Evolutionary conservation across 2,113 vertebrate genomes (phyloP).

Genomic region (Marmota flaviventris): DNA sequence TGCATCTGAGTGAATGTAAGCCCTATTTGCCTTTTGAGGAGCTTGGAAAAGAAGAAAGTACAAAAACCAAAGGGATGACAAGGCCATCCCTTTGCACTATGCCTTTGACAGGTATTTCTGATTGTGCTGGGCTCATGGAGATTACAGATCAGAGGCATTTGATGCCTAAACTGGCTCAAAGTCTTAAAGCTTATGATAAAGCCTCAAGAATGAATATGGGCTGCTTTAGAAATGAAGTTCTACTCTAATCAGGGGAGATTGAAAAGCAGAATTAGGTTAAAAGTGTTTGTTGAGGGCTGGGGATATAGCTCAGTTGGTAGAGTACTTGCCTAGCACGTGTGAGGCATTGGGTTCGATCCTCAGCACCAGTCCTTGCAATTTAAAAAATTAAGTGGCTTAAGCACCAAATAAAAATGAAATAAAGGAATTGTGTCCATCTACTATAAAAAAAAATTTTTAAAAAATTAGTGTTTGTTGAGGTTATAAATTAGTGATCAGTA

Average conservation of each 20-base stretch:
- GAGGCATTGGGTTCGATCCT: too few species aligned
- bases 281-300: not conserved
- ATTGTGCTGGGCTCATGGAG: not conserved
- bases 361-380: too few species aligned
- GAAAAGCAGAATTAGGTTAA: conserved; percentile 37
- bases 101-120: not conserved
- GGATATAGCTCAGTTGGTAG: too few species aligned
- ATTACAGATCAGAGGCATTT: not conserved
- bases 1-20: not conserved
- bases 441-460: too few species aligned
- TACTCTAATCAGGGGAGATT: conserved; percentile 12
- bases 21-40: not conserved
- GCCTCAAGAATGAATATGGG: not conserved
- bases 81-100: not conserved
- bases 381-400: too few species aligned
- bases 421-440: too few species aligned
- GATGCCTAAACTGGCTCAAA: not conserved
- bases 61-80: conserved; percentile 42
- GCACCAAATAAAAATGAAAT: too few species aligned
- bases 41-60: conserved; percentile 49
- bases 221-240: conserved; percentile 31
- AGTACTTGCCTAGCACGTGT: too few species aligned
- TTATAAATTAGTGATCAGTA: conserved; percentile 36
- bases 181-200: conserved; percentile 21
- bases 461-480: not conserved